Conservation (phyloP, 2,888 invertebrate species). For the Phorcus lineatus region DNA sequence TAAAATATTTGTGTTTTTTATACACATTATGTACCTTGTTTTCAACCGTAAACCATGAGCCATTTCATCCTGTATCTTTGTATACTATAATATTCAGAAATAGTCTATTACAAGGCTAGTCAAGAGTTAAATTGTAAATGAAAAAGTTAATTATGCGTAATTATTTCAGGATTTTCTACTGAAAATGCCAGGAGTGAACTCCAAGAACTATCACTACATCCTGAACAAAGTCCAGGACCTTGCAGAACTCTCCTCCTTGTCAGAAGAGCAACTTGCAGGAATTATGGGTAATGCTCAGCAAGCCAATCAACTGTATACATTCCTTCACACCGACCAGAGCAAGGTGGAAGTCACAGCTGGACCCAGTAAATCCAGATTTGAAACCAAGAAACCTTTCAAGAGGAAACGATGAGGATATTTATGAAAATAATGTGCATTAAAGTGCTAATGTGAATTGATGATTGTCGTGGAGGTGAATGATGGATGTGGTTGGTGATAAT, state of each 20-base stretch:
- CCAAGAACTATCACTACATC: conserved; percentile 87
- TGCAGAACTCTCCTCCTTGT: conserved; percentile 76
- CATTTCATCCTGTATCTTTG: too few species aligned
- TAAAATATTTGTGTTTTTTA: too few species aligned
- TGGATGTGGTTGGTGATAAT: too few species aligned
- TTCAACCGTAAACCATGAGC: too few species aligned
- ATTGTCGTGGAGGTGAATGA: too few species aligned
- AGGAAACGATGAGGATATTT: neutral
- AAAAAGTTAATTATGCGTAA: too few species aligned
- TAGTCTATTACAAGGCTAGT: too few species aligned
- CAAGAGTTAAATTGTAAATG: too few species aligned
- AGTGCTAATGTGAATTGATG: too few species aligned
- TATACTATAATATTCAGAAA: too few species aligned
- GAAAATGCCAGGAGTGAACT: conserved; percentile 91
- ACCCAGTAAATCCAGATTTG: neutral
- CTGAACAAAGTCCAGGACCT: conserved; percentile 85
- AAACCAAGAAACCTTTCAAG: neutral
- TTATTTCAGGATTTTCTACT: conserved; percentile 82
- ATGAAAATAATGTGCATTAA: neutral
- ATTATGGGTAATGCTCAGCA: conserved; percentile 81
- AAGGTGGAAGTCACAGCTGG: neutral
- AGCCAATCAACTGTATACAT: conserved; percentile 72
- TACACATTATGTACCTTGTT: too few species aligned
- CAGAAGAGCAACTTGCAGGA: conserved; percentile 82
- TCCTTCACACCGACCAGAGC: conserved; percentile 68